Conservation (phyloP, 2,113 vertebrate genomes). For the Microcebus tavaratra region DNA sequence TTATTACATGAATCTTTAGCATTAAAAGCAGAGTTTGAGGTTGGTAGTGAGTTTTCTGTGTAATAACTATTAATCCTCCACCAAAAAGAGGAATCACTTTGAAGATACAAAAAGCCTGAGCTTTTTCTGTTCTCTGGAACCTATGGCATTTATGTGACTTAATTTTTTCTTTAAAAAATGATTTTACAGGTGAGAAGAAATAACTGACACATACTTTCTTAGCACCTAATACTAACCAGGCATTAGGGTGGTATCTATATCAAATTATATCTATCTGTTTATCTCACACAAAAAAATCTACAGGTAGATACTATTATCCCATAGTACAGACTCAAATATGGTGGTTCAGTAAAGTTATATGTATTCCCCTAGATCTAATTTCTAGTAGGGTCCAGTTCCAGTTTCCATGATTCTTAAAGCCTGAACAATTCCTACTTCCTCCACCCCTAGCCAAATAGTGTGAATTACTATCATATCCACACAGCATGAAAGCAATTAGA, state of each 20-base stretch:
- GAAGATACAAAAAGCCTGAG: background rate
- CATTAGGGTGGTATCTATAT: background rate
- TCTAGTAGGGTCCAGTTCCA: background rate
- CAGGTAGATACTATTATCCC: background rate
- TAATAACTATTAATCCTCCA: background rate
- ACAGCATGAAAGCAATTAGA: background rate
- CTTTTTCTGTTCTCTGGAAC: background rate
- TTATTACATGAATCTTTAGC: background rate
- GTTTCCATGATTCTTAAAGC: background rate
- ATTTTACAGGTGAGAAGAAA: slow-evolving; percentile 12
- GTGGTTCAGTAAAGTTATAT: background rate
- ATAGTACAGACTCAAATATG: background rate
- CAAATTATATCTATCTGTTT: background rate
- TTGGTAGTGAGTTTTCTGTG: background rate
- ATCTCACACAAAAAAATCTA: background rate
- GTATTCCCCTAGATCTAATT: background rate
- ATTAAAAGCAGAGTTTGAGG: background rate
- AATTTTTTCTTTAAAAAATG: background rate
- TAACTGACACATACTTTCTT: background rate
- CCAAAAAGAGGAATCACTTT: background rate
- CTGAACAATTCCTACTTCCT: background rate
- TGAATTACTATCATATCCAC: background rate
- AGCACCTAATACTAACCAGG: background rate
- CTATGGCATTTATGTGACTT: background rate
- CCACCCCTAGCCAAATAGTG: background rate